Evolutionary conservation across 92 coral and sea anemone species (phyloP).

Genomic region (Parazoanthus darwini): DNA sequence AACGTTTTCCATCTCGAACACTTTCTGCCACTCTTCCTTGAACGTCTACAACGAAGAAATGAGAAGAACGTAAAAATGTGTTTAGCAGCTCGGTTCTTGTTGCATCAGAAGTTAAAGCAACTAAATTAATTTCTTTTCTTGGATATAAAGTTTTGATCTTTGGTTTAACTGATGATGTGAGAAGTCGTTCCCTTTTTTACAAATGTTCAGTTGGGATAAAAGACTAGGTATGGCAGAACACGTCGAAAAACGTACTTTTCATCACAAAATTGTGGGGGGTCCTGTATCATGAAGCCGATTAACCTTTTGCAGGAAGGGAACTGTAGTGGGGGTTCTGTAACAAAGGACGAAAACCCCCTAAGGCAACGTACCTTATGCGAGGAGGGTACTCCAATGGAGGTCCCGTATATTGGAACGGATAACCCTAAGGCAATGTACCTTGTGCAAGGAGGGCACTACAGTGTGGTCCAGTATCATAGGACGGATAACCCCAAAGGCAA

Average conservation of each 20-base stretch:
- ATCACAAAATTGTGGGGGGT: background rate
- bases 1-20: conserved; percentile 57
- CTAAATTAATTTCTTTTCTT: no score
- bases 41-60: conserved; percentile 50
- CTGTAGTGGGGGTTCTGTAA: background rate
- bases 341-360: background rate
- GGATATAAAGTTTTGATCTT: no score
- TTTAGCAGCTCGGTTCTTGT: no score
- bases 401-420: background rate
- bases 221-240: no score
- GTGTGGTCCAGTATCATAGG: background rate
- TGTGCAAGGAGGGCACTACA: background rate
- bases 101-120: no score
- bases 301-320: background rate
- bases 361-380: conserved; percentile 59
- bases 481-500: background rate
- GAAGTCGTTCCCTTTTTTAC: no score
- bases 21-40: conserved; percentile 63
- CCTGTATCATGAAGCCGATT: background rate
- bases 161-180: no score
- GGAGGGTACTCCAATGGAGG: conserved; percentile 55
- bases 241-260: background rate
- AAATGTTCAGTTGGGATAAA: background rate
- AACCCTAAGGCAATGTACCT: background rate
- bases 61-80: background rate